Percentiles rank a stretch among this genome's conserved stretches.
These are phyloP conservation scores for Microcebus lehilahytsara DNA, from an alignment of 2,113 vertebrate genomes.

Conservation along the genomic window DNA sequence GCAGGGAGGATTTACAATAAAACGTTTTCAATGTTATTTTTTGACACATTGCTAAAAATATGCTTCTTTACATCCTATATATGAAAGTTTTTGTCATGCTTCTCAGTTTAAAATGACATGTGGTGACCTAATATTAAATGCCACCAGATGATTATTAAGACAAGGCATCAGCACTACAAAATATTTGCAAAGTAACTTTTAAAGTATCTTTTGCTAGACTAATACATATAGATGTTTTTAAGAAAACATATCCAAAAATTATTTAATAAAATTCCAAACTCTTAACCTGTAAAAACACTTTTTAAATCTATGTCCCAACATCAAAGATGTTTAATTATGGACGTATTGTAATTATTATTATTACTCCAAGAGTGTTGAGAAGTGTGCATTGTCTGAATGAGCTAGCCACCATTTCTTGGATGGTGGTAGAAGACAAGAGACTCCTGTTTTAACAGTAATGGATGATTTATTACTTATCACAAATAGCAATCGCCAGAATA, in stretches of 20 bases:
- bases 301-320: background rate
- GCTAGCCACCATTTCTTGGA: rapidly evolving
- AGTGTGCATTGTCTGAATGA: background rate
- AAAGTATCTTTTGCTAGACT: constrained; percentile 50
- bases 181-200: constrained; percentile 66
- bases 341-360: background rate
- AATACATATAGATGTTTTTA: background rate
- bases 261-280: background rate
- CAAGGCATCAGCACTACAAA: constrained; percentile 20
- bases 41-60: constrained; percentile 56
- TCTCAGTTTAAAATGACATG: background rate
- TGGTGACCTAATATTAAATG: constrained; percentile 52
- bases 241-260: background rate
- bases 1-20: background rate
- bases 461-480: background rate
- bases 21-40: constrained; percentile 1
- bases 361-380: background rate
- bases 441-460: background rate
- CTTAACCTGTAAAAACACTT: background rate
- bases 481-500: background rate
- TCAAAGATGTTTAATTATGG: background rate
- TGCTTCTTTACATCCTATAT: background rate
- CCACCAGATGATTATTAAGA: constrained; percentile 45
- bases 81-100: constrained; percentile 15
- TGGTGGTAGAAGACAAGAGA: background rate